Evolutionary conservation across 2,113 vertebrate species (phyloP).

Genomic region (Propithecus coquereli): DNA sequence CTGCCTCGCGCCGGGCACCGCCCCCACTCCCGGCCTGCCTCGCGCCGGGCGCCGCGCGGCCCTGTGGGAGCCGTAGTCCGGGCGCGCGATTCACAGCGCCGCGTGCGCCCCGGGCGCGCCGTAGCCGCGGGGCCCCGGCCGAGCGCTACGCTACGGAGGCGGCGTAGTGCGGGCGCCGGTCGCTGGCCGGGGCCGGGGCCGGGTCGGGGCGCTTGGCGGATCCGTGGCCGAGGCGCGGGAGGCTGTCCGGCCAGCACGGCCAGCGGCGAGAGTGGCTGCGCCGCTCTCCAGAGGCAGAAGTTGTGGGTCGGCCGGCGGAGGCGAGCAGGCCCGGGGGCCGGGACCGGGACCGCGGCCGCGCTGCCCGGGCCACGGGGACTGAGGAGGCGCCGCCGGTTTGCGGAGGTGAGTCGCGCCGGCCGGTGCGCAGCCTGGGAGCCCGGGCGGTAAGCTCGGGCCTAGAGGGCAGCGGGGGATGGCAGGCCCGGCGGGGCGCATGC

Average conservation of each 20-base stretch:
- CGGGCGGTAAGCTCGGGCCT: neutral
- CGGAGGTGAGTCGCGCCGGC: conserved; percentile 64
- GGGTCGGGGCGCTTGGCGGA: neutral
- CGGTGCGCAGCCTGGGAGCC: neutral
- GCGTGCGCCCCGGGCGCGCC: conserved; percentile 68
- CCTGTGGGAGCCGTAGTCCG: conserved; percentile 75
- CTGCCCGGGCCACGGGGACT: neutral
- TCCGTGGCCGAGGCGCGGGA: conserved; percentile 31
- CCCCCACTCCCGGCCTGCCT: conserved; percentile 6
- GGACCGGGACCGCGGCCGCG: neutral
- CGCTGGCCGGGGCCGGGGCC: neutral
- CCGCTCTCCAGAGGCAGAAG: conserved; percentile 25
- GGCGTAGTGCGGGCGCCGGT: conserved; percentile 67
- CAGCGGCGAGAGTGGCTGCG: neutral
- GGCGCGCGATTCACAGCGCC: conserved; percentile 59
- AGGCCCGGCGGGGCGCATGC: neutral
- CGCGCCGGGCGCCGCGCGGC: neutral
- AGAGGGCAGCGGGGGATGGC: neutral
- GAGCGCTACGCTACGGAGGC: conserved; percentile 71
- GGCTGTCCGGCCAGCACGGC: conserved; percentile 12
- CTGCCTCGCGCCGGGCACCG: neutral
- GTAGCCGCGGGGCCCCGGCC: conserved; percentile 45
- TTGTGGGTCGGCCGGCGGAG: conserved; percentile 21
- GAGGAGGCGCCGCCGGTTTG: conserved; percentile 42
- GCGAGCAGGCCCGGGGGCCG: neutral